Conservation (phyloP, 2,113 vertebrate genomes). For the Oncorhynchus gorbuscha region DNA sequence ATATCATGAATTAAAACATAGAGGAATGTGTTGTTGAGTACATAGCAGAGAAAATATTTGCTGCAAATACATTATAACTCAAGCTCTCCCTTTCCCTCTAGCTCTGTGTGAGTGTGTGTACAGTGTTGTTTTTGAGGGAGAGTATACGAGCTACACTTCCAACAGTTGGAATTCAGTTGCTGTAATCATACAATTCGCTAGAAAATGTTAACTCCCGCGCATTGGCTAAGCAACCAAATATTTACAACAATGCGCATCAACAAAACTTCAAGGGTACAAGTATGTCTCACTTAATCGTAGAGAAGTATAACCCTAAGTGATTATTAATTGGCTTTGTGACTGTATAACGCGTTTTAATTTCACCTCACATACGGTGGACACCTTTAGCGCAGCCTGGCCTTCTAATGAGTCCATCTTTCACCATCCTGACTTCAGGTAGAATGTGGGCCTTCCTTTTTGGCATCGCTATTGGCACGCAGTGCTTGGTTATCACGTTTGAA, state of each 20-base stretch:
- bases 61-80: too few relatives aligned
- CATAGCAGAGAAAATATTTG: not conserved
- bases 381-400: not conserved
- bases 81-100: too few relatives aligned
- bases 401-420: not conserved
- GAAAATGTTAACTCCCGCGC: too few relatives aligned
- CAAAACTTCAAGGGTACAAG: too few relatives aligned
- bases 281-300: too few relatives aligned
- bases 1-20: conserved; percentile 18
- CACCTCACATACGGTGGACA: not conserved
- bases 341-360: not conserved
- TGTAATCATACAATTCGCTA: not conserved
- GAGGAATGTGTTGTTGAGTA: conserved; percentile 32
- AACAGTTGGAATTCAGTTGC: not conserved
- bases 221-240: too few relatives aligned
- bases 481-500: not conserved
- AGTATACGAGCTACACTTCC: not conserved
- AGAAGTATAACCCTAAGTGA: too few relatives aligned
- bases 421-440: not conserved
- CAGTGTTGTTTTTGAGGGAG: not conserved
- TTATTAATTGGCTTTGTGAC: too few relatives aligned
- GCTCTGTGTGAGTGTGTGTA: not conserved
- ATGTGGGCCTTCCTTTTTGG: not conserved
- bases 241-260: too few relatives aligned
- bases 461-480: not conserved